Conservation (phyloP, 2,888 invertebrate species). For the Coronaproctus castanopsis region DNA sequence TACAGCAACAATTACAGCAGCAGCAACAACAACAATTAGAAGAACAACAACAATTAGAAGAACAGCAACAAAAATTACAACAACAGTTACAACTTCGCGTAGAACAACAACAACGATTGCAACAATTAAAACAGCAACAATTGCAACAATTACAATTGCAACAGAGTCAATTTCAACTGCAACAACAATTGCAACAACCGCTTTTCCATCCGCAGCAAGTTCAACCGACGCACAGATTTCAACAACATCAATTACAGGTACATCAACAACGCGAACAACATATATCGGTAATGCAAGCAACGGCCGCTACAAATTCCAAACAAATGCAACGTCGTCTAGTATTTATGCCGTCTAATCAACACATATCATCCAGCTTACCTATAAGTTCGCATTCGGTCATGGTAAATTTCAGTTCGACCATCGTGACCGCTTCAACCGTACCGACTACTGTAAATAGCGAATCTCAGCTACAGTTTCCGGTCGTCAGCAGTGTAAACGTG, state of each 20-base stretch:
- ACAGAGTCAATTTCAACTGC: conserved; percentile 31
- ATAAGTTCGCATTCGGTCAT: background rate
- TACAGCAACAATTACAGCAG: conserved; percentile 7
- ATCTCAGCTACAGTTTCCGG: too few relatives aligned
- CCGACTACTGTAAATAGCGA: conserved; percentile 8
- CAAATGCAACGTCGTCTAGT: background rate
- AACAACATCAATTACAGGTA: conserved; percentile 23
- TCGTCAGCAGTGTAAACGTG: too few relatives aligned
- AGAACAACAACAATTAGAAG: conserved; percentile 6
- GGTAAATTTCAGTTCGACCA: background rate
- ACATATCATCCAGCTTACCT: background rate
- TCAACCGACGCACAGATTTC: conserved; percentile 28
- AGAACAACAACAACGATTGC: background rate
- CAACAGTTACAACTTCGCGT: background rate
- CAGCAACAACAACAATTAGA: conserved; percentile 10
- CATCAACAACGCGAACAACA: conserved; percentile 17
- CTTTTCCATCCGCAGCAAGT: conserved; percentile 30
- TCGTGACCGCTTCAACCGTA: conserved; percentile 7
- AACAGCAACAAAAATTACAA: conserved; percentile 10
- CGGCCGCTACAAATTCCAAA: background rate
- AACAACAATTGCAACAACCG: conserved; percentile 28
- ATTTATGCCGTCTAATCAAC: conserved; percentile 2
- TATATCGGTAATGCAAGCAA: background rate
- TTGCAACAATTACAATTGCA: conserved; percentile 24
- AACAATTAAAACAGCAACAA: conserved; percentile 1